These are phyloP conservation scores for Sesamia inferens DNA, from an alignment of 2,888 invertebrate species.

Conservation along the genomic window DNA sequence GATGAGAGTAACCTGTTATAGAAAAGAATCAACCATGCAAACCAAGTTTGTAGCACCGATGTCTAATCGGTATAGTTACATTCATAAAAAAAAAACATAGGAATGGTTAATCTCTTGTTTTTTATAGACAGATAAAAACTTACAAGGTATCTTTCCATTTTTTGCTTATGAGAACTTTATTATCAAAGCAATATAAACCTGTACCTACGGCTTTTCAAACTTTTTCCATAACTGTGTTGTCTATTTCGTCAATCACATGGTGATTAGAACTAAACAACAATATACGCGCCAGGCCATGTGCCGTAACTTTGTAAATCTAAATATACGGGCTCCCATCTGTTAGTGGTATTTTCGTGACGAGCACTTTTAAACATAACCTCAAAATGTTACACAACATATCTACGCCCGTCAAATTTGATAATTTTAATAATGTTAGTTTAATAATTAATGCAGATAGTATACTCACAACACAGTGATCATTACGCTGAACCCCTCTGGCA, in stretches of 20 bases:
- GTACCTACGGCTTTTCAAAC: neutral
- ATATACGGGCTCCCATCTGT: constrained; percentile 60
- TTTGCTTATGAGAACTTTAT: constrained; percentile 19
- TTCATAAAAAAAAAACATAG: constrained; percentile 10
- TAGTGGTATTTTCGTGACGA: constrained; percentile 70
- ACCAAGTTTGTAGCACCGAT: constrained; percentile 8
- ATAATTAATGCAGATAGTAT: constrained; percentile 71
- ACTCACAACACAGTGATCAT: constrained; percentile 86
- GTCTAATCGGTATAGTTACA: constrained; percentile 15
- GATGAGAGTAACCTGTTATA: constrained; percentile 36
- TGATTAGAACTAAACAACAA: constrained; percentile 48
- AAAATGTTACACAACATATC: constrained; percentile 74
- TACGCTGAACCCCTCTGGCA: constrained; percentile 83
- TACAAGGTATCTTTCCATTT: constrained; percentile 27
- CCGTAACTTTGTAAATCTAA: constrained; percentile 63
- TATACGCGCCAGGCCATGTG: constrained; percentile 67
- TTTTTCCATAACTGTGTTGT: constrained; percentile 4
- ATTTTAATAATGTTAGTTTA: constrained; percentile 66
- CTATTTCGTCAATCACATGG: constrained; percentile 27
- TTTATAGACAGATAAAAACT: constrained; percentile 28
- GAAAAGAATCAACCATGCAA: constrained; percentile 21
- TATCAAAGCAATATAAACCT: constrained; percentile 28
- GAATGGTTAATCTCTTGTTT: constrained; percentile 37
- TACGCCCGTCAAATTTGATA: constrained; percentile 56
- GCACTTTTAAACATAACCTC: constrained; percentile 84